Percentiles rank a stretch among this genome's conserved stretches.
These are phyloP conservation scores for Rhynchotus rufescens DNA, from an alignment of 2,797 vertebrate species.

Conservation along the genomic window DNA sequence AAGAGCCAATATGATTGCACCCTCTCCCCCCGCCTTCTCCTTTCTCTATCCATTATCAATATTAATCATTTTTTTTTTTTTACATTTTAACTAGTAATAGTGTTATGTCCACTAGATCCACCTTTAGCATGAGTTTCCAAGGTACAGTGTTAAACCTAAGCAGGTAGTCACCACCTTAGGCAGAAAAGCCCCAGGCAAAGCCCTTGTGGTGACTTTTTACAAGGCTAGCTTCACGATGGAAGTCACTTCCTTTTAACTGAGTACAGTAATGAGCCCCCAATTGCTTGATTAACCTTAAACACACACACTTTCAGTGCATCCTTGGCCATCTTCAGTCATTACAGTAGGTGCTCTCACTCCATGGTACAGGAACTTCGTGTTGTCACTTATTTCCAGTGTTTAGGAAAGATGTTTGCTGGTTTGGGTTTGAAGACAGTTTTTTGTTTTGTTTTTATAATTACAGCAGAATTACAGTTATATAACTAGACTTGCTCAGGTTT, in stretches of 20 bases:
- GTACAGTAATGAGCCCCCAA: not conserved
- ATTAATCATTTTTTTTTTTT: not conserved
- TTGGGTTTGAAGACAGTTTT: not conserved
- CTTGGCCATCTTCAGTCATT: not conserved
- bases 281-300: not conserved
- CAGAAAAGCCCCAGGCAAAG: not conserved
- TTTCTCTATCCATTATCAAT: slow-evolving; percentile 16
- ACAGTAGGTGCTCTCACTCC: not conserved
- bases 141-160: not conserved
- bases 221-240: not conserved
- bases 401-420: not conserved
- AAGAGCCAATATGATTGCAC: not conserved
- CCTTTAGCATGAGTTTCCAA: not conserved
- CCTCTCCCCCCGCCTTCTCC: slow-evolving; percentile 3
- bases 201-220: not conserved
- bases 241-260: not conserved
- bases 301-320: not conserved
- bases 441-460: not conserved
- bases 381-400: not conserved
- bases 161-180: not conserved
- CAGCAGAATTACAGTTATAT: not conserved
- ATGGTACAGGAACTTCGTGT: not conserved
- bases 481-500: not conserved
- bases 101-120: not conserved
- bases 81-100: not conserved